Evolutionary conservation across 2,113 vertebrate genomes (phyloP), one percentile per base, ranked within the genome.

Genomic region (Psittacula cyanocephala): DNA sequence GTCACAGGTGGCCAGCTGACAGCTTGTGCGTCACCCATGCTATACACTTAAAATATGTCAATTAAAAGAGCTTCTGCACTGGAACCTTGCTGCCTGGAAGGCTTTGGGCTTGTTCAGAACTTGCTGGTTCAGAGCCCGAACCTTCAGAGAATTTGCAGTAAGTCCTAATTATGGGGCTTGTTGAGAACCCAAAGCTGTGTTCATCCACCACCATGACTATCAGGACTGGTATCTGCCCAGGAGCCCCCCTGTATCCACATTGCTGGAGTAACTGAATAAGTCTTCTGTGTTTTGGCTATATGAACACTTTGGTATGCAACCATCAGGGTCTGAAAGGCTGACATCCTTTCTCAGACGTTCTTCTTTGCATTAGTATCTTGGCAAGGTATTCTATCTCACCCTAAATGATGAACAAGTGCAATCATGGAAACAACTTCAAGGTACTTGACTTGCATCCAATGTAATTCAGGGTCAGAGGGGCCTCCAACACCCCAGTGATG

Each of bases 1-100:
- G 74, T 33, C 63, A 25, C 75, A 79, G 84, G 79, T 85, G 92
- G 70, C 75, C 77, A 87, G 53, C 47, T 91, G 91, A 84, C 82
- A 93, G 85, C 75, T 79, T 10, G 0, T 31, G 62, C 0, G 0
- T 91, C 90, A 82, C 75, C 31, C 2, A 0, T 27, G 84, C 52
- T 55, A 50, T 74, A 62, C 70, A 76, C 60, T 44, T 64, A 41
- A 72, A 93, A 37, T 6, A 46, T 78, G 81, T 20, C 20, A 59
- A 35, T 59, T 35, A 35, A 35, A 35, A 59, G 57, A 59, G 31
- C 22, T 63, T 52, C 86, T 88, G 55, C 44, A 80, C 3, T 0
- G 1, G 35, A n/a, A 67, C 64, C 53, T 41, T 49, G 59, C 17
- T 0, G 0, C 27, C 13, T 6, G 16, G 72, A 74, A 80, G 23